Conservation (phyloP, 1,140 invertebrate genomes). For the Eueides isabella region DNA sequence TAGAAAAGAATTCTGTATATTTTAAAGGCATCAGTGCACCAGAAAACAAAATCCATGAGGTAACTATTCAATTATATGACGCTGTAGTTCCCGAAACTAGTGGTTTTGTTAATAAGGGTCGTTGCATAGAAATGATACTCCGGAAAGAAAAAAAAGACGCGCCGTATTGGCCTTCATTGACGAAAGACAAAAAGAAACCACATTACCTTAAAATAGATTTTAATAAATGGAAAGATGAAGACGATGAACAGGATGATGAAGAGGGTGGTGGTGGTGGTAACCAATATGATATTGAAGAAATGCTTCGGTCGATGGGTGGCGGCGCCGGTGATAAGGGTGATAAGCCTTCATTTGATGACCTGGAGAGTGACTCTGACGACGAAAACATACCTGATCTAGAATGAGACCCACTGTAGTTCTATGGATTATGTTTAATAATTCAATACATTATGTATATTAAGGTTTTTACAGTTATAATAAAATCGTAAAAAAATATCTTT, state of each 20-base stretch:
- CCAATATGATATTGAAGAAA: slow-evolving; percentile 59
- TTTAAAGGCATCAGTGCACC: slow-evolving; percentile 93
- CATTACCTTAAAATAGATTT: slow-evolving; percentile 99
- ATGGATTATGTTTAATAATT: slow-evolving; percentile 60
- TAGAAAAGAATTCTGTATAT: slow-evolving; percentile 91
- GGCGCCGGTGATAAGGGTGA: slow-evolving; percentile 61
- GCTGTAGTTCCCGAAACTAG: slow-evolving; percentile 91
- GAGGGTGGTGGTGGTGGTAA: slow-evolving; percentile 54
- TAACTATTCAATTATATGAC: slow-evolving; percentile 91
- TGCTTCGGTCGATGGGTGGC: slow-evolving; percentile 68
- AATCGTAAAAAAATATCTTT: slow-evolving; percentile 47
- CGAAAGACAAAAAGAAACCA: slow-evolving; percentile 93
- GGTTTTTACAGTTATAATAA: slow-evolving; percentile 80
- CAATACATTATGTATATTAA: slow-evolving; percentile 77
- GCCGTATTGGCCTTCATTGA: slow-evolving; percentile 92
- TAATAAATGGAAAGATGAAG: slow-evolving; percentile 98
- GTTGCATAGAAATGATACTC: slow-evolving; percentile 91
- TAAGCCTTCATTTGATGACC: slow-evolving; percentile 73
- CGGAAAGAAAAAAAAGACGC: slow-evolving; percentile 85
- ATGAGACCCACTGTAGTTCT: slow-evolving; percentile 58
- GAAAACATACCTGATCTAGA: slow-evolving; percentile 78
- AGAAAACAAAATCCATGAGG: slow-evolving; percentile 92
- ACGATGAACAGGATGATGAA: slow-evolving; percentile 80
- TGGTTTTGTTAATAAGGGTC: slow-evolving; percentile 86
- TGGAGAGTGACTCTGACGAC: slow-evolving; percentile 76